These are phyloP conservation scores for Nycticorax nycticorax DNA, from an alignment of 2,113 vertebrate species.

Conservation along the genomic window DNA sequence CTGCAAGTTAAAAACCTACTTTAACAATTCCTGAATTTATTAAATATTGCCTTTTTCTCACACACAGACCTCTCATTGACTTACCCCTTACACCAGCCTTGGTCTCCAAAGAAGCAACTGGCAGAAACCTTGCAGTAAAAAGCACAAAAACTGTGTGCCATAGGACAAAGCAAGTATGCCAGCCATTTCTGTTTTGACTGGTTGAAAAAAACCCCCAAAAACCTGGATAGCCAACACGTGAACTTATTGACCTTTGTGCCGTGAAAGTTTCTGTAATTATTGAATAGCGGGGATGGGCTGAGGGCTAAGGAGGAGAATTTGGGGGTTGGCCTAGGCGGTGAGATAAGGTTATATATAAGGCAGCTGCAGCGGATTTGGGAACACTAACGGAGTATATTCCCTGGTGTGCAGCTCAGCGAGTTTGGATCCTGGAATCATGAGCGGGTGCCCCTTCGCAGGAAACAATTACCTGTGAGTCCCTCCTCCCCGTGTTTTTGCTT, in stretches of 20 bases:
- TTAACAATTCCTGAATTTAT: background rate
- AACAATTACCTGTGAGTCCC: constrained; percentile 83
- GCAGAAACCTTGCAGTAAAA: background rate
- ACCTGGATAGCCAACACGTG: background rate
- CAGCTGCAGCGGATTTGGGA: background rate
- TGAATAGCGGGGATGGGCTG: background rate
- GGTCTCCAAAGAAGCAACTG: background rate
- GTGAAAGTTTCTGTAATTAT: background rate
- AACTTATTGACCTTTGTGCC: constrained; percentile 8
- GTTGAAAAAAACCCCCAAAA: background rate
- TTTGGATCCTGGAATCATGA: constrained; percentile 77
- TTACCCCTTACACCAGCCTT: background rate
- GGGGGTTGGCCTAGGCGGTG: constrained; percentile 48
- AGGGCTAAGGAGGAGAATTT: background rate
- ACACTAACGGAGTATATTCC: background rate
- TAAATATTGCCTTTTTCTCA: background rate
- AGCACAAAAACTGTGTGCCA: background rate
- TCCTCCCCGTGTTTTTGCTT: background rate
- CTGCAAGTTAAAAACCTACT: background rate
- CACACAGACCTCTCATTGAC: background rate
- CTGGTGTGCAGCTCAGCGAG: background rate
- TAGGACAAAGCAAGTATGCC: background rate
- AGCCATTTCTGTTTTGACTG: background rate
- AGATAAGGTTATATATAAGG: constrained; percentile 63
- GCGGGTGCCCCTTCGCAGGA: constrained; percentile 85